A percentile compares a stretch with the other conserved stretches of the same genome.
Evolutionary conservation across 2,797 vertebrate species (phyloP).

Genomic region (Anas capensis): DNA sequence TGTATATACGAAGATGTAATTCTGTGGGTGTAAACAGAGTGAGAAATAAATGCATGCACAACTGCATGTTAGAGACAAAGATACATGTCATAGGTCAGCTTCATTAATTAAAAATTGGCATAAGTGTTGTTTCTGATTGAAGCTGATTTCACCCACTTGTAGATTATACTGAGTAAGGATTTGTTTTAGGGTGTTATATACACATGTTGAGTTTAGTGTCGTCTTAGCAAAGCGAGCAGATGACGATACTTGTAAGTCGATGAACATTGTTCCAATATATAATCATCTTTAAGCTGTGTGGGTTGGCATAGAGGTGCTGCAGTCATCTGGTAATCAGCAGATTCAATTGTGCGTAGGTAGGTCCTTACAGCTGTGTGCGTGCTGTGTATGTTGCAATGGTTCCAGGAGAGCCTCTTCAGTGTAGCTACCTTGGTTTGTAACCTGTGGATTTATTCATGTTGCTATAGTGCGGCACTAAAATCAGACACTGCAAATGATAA

Average conservation of each 20-base stretch:
- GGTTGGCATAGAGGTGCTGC: background rate
- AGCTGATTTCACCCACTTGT: background rate
- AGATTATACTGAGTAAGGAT: background rate
- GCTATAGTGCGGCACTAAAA: background rate
- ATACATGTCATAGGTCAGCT: background rate
- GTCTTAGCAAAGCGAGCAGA: background rate
- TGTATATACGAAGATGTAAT: background rate
- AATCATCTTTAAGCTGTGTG: background rate
- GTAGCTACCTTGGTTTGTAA: background rate
- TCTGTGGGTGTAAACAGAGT: background rate
- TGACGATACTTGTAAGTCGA: background rate
- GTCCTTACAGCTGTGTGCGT: background rate
- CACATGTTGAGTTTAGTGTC: background rate
- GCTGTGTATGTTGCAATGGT: background rate
- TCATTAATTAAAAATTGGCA: background rate
- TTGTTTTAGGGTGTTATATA: background rate
- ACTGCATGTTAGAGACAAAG: background rate
- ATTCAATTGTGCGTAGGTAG: fast-evolving
- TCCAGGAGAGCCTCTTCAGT: slow-evolving; percentile 11
- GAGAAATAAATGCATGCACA: background rate
- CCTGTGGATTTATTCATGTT: background rate
- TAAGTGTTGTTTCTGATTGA: background rate
- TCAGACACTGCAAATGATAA: background rate
- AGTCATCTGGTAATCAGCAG: background rate
- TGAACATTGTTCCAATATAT: background rate